Evolutionary conservation across 1,140 invertebrate species (phyloP).

Genomic region (Condylostylus longicornis): DNA sequence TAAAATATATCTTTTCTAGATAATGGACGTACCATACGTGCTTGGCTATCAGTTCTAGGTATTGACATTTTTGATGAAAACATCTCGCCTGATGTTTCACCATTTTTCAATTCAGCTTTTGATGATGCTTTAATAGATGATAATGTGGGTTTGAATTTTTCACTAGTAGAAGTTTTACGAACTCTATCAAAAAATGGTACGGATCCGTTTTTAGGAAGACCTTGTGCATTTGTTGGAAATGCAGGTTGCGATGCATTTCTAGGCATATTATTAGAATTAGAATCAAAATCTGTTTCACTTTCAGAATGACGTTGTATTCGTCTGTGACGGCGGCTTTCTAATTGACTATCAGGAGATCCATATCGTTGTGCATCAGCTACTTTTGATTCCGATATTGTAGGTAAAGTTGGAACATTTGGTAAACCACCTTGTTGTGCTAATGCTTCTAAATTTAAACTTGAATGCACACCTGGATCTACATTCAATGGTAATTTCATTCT

Average conservation of each 20-base stretch:
- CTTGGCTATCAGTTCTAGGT: conserved; percentile 18
- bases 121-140: conserved; percentile 57
- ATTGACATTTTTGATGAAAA: conserved; percentile 36
- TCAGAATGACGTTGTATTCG: conserved; percentile 15
- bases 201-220: conserved; percentile 71
- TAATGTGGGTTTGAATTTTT: conserved; percentile 60
- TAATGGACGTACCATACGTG: conserved; percentile 70
- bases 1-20: conserved; percentile 98
- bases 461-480: conserved; percentile 84
- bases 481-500: conserved; percentile 74
- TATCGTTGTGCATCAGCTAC: conserved; percentile 45
- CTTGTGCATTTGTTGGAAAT: conserved; percentile 61
- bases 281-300: conserved; percentile 21
- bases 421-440: conserved; percentile 40
- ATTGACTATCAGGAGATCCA: conserved; percentile 18
- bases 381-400: conserved; percentile 73
- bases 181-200: conserved; percentile 75
- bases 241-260: conserved; percentile 72
- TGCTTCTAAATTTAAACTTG: conserved; percentile 73
- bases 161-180: conserved; percentile 60
- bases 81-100: conserved; percentile 27
- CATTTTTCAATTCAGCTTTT: conserved; percentile 42
- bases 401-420: conserved; percentile 59
- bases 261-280: conserved; percentile 41
- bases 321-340: conserved; percentile 9